Evolutionary conservation across 2,797 vertebrate genomes (phyloP).

Genomic region (Malurus leucopterus): DNA sequence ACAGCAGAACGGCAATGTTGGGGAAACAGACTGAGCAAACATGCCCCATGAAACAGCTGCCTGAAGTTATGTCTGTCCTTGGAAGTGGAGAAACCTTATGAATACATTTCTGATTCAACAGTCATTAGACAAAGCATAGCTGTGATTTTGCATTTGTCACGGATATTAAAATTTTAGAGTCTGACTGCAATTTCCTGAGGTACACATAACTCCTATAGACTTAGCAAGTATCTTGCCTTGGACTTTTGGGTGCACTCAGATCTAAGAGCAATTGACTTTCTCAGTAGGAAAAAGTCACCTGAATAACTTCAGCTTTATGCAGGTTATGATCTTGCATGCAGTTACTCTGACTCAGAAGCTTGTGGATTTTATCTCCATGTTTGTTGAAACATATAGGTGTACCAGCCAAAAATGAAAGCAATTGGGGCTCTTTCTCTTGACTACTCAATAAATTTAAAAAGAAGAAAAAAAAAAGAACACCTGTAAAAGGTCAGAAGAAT

Average conservation of each 20-base stretch:
- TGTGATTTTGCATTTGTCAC: neutral
- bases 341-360: neutral
- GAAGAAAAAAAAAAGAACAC: neutral
- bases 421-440: neutral
- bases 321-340: neutral
- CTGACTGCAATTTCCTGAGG: neutral
- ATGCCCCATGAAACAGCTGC: neutral
- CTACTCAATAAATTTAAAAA: neutral
- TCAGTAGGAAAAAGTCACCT: neutral
- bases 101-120: neutral
- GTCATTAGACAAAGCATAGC: neutral
- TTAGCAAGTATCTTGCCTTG: neutral
- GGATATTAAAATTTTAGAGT: neutral
- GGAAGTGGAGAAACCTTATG: neutral
- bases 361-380: neutral
- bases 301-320: neutral
- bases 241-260: neutral
- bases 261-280: neutral
- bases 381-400: neutral
- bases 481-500: neutral
- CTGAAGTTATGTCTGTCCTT: neutral
- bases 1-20: rapidly evolving
- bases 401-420: neutral
- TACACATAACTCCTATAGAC: neutral
- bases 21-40: neutral